A percentile compares a stretch with the other conserved stretches of the same genome.
phyloP scores from a whole-genome alignment of 2,888 invertebrate genomes.

The Aleiodes testaceus region DNA sequence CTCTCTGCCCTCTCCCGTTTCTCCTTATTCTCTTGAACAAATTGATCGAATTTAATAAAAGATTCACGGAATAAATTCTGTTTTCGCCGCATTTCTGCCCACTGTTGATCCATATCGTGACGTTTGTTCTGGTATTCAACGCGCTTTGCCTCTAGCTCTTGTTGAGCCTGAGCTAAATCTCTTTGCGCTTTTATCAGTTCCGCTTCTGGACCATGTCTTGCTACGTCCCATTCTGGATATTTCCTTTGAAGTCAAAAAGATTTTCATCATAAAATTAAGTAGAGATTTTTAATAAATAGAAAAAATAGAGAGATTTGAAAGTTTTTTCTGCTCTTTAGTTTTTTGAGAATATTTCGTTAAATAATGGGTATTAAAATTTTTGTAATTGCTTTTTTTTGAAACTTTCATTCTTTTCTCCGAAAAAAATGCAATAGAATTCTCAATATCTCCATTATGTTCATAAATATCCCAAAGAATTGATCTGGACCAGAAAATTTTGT shows the following conservation, averaged over 20 bases:
- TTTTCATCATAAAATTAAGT: too few relatives aligned
- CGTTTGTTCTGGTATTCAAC: constrained; percentile 72
- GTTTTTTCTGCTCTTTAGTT: too few relatives aligned
- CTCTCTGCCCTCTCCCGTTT: constrained; percentile 78
- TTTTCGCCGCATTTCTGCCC: constrained; percentile 76
- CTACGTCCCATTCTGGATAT: constrained; percentile 79
- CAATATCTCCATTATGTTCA: too few relatives aligned
- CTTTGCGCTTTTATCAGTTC: constrained; percentile 76
- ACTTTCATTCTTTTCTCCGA: too few relatives aligned
- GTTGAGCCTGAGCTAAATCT: constrained; percentile 75
- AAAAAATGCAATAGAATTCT: too few relatives aligned
- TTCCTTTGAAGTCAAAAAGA: constrained; percentile 72
- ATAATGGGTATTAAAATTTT: too few relatives aligned
- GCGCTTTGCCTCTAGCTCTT: constrained; percentile 73
- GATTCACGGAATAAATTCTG: constrained; percentile 76
- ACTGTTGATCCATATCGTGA: constrained; percentile 74
- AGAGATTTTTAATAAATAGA: constrained; percentile 2
- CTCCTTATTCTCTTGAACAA: constrained; percentile 79
- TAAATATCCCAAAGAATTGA: too few relatives aligned
- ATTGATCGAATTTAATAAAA: constrained; percentile 79
- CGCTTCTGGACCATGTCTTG: constrained; percentile 76
- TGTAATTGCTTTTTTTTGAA: too few relatives aligned
- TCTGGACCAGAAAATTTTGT: constrained; percentile 10
- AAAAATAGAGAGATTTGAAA: neutral
- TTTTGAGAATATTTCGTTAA: too few relatives aligned